A percentile compares a stretch with the other conserved stretches of the same genome.
Evolutionary conservation across 1,140 invertebrate genomes (phyloP).

Genomic region (Pogonognathellus flavescens): DNA sequence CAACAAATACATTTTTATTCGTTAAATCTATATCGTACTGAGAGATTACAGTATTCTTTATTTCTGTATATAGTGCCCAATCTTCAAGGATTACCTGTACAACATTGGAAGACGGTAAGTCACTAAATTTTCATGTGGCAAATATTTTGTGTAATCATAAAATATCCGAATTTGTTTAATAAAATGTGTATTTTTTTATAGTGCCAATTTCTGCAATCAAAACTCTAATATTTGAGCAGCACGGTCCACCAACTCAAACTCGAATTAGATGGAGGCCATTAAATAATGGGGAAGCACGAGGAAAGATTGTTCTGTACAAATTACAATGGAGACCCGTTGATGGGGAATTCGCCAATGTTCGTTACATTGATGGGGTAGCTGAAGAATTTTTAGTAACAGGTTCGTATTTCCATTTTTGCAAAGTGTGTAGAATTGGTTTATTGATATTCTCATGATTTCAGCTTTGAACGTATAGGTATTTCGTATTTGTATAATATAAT

Average conservation of each 20-base stretch:
- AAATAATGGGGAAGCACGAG: slow-evolving; percentile 59
- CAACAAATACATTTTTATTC: not conserved
- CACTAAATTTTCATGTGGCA: not conserved
- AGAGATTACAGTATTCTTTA: not conserved
- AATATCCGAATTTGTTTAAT: not conserved
- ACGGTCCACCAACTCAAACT: slow-evolving; percentile 35
- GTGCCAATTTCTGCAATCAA: slow-evolving; percentile 57
- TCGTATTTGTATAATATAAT: too few relatives aligned
- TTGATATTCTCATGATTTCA: not conserved
- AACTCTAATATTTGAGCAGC: slow-evolving; percentile 41
- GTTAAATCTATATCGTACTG: too few relatives aligned
- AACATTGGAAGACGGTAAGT: slow-evolving; percentile 63
- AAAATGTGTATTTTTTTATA: slow-evolving; percentile 27
- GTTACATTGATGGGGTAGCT: slow-evolving; percentile 56
- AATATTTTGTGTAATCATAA: too few relatives aligned
- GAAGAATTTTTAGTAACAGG: slow-evolving; percentile 61
- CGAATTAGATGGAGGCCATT: slow-evolving; percentile 55
- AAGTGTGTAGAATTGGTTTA: not conserved
- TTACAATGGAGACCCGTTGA: slow-evolving; percentile 60
- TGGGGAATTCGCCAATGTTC: slow-evolving; percentile 60
- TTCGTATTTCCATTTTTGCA: not conserved
- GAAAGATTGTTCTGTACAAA: slow-evolving; percentile 63
- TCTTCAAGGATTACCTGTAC: slow-evolving; percentile 57
- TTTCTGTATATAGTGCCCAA: slow-evolving; percentile 44
- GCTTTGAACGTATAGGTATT: not conserved